A percentile compares a stretch with the other conserved stretches of the same genome.
These are phyloP conservation scores for Cossypha caffra DNA, from an alignment of 2,797 vertebrate species.

Conservation along the genomic window DNA sequence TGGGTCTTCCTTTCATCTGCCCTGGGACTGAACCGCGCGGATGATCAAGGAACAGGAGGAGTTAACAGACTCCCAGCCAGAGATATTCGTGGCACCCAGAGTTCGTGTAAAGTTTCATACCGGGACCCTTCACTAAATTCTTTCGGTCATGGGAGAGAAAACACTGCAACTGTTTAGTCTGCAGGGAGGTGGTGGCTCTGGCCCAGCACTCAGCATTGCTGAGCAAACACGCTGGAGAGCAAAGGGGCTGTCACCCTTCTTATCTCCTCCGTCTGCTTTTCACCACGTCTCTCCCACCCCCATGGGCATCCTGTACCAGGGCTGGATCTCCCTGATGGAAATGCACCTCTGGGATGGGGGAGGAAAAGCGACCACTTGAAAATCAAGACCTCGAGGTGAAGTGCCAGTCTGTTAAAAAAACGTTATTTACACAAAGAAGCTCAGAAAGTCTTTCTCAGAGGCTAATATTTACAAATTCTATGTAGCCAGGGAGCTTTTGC, in stretches of 20 bases:
- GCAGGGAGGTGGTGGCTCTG: constrained; percentile 38
- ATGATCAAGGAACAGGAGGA: background rate
- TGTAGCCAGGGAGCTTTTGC: background rate
- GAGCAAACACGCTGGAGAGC: background rate
- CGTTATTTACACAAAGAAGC: background rate
- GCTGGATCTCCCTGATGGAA: background rate
- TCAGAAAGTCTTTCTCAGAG: background rate
- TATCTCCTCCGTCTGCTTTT: background rate
- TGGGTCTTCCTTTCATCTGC: background rate
- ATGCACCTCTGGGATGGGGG: background rate
- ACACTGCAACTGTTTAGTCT: constrained; percentile 53
- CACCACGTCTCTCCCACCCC: background rate
- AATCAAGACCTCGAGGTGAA: background rate
- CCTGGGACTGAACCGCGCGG: rapidly evolving
- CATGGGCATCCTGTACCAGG: rapidly evolving
- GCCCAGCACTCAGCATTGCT: background rate
- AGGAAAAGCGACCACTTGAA: rapidly evolving
- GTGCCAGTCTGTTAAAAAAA: background rate
- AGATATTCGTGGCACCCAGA: constrained; percentile 24
- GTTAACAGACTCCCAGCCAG: background rate
- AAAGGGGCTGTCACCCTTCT: background rate
- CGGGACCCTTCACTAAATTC: constrained; percentile 49
- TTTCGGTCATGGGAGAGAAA: constrained; percentile 57
- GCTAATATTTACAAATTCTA: background rate
- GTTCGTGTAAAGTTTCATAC: background rate